Base-by-base conservation (phyloP, 2,113 vertebrate genomes). In the Marmota monax region DNA sequence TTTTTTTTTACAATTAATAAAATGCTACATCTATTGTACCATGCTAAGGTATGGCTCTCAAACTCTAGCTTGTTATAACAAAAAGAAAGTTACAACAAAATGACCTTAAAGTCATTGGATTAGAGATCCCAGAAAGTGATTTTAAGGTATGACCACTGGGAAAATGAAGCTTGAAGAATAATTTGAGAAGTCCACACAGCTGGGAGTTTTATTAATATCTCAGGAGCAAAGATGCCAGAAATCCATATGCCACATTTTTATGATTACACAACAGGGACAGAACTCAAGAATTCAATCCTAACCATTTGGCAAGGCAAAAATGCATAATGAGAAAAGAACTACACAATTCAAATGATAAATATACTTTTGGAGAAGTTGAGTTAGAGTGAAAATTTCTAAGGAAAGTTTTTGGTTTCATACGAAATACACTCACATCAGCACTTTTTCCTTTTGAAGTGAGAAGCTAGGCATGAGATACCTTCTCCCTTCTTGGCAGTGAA, bases 351-450 rank as follows among this genome's bases (percentile, higher is more conserved):
- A 77, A 9, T 70, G n/a, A 29, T 42, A 73, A 51, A 23, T 2
- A 90, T 48, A 23, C 25, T 61, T 77, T 67, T 61, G 56, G n/a
- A 94, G 25, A 82, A 73, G 7, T 10, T 92, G 58, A 53, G 10
- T 79, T 56, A 84, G 20, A 84, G 56, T 85, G 58, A 88, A 67
- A 65, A 84, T 85, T 88, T 89, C 69, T 76, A 63, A 82, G 45
- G 39, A 48, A 82, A 86, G 80, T 27, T n/a, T 89, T 94, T 84
- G 73, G 25, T 86, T 88, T 92, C 34, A 82, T 85, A 76, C 72
- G 70, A 85, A 80, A 85, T 61, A 74, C 1, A 80, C 14, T 34
- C 76, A 56, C 11, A 42, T 82, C 14, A n/a, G 73, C 56, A 83
- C 37, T 37, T 32, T 76, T 91, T 92, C 29, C 42, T 45, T 63